Conservation (phyloP, 2,113 vertebrate genomes). For the Pavo muticus region DNA sequence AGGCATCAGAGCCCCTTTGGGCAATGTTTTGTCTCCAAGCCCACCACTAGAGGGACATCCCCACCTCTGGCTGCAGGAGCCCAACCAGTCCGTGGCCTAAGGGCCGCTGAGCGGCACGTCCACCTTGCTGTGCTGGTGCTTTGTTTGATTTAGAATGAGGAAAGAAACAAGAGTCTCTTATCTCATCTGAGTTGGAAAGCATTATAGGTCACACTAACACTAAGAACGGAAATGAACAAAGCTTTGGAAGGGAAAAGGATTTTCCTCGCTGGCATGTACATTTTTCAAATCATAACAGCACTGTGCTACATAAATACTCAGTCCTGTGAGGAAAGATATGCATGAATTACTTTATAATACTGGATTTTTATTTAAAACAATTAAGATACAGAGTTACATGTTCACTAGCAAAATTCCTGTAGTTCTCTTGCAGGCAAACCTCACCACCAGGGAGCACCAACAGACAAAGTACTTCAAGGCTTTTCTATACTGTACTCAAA, state of each 20-base stretch:
- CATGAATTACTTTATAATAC: neutral
- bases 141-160: neutral
- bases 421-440: neutral
- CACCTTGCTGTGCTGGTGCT: neutral
- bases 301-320: neutral
- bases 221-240: neutral
- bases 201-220: neutral
- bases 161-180: neutral
- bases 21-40: neutral
- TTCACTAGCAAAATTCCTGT: neutral
- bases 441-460: slow-evolving; percentile 69
- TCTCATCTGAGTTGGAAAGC: neutral
- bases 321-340: neutral
- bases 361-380: neutral
- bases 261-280: neutral
- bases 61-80: neutral
- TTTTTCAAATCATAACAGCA: neutral
- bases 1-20: neutral
- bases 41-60: fast-evolving
- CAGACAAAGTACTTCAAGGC: neutral
- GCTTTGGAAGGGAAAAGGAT: neutral
- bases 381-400: neutral
- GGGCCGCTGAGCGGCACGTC: neutral
- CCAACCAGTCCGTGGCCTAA: fast-evolving
- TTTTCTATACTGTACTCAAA: neutral